Conservation (phyloP, 2,797 vertebrate genomes). For the Sparus aurata region DNA sequence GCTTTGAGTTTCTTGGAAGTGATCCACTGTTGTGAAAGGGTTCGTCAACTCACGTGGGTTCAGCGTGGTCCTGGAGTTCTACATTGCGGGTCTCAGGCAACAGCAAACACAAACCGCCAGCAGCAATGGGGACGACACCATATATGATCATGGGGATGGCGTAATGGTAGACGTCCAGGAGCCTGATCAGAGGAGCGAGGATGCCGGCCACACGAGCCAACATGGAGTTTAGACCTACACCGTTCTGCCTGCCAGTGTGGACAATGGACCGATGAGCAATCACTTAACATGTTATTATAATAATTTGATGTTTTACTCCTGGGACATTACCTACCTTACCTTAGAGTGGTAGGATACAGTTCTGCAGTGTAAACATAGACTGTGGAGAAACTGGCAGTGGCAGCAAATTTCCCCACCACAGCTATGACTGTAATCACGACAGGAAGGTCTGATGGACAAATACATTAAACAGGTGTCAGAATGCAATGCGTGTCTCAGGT, state of each 20-base stretch:
- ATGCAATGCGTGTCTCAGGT: neutral
- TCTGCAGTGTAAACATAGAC: slow-evolving; percentile 89
- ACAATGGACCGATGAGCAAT: neutral
- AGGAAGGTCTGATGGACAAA: slow-evolving; percentile 81
- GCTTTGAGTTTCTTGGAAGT: neutral
- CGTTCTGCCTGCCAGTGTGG: slow-evolving; percentile 85
- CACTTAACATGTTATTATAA: neutral
- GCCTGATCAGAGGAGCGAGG: slow-evolving; percentile 87
- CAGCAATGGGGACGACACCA: slow-evolving; percentile 79
- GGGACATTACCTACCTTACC: slow-evolving; percentile 83
- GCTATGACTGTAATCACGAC: slow-evolving; percentile 84
- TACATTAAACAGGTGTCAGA: neutral
- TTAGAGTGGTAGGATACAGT: slow-evolving; percentile 89
- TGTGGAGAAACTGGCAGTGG: slow-evolving; percentile 82
- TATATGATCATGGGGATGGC: slow-evolving; percentile 88
- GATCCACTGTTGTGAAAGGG: fast-evolving
- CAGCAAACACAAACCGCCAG: slow-evolving; percentile 81
- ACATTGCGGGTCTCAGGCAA: slow-evolving; percentile 89
- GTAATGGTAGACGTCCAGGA: slow-evolving; percentile 83
- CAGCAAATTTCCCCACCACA: slow-evolving; percentile 87
- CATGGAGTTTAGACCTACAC: slow-evolving; percentile 88
- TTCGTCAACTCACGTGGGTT: slow-evolving; percentile 64
- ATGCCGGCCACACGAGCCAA: slow-evolving; percentile 85
- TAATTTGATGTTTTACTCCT: neutral
- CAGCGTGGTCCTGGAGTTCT: slow-evolving; percentile 83